These are phyloP conservation scores for Cataglyphis altisquamis DNA, from an alignment of 2,888 invertebrate genomes.

Conservation along the genomic window DNA sequence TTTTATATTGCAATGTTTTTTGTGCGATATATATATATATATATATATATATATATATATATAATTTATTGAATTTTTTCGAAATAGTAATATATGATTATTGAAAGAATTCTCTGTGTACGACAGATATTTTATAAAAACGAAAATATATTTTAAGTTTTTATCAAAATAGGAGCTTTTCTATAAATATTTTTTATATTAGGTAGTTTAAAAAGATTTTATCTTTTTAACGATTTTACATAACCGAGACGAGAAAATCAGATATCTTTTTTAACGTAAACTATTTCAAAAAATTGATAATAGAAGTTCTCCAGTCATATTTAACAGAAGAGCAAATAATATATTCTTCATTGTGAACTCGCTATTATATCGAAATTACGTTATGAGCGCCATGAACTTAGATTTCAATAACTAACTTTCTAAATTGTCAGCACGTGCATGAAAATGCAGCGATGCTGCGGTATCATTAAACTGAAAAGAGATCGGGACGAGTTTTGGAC, in stretches of 20 bases:
- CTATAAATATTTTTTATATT: neutral
- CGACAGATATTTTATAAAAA: neutral
- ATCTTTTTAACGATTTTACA: neutral
- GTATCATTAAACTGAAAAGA: constrained; percentile 48
- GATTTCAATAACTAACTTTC: constrained; percentile 49
- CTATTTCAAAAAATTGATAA: constrained; percentile 13
- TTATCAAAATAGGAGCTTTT: neutral
- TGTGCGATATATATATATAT: neutral
- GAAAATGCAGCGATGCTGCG: constrained; percentile 44
- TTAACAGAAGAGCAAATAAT: constrained; percentile 36
- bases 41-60: no score
- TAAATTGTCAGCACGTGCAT: constrained; percentile 52
- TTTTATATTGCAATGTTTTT: neutral
- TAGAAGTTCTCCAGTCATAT: constrained; percentile 17
- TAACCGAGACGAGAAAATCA: neutral
- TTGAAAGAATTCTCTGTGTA: neutral
- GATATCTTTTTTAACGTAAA: constrained; percentile 2
- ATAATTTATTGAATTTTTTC: neutral
- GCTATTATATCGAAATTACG: constrained; percentile 37
- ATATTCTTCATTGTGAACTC: constrained; percentile 39
- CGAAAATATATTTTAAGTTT: neutral
- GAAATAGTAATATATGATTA: neutral
- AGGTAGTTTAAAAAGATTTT: constrained; percentile 2
- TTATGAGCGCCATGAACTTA: constrained; percentile 34
- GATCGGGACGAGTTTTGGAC: constrained; percentile 37